phyloP scores from a whole-genome alignment of 2,113 vertebrate species.

The Hemibagrus wyckioides region DNA sequence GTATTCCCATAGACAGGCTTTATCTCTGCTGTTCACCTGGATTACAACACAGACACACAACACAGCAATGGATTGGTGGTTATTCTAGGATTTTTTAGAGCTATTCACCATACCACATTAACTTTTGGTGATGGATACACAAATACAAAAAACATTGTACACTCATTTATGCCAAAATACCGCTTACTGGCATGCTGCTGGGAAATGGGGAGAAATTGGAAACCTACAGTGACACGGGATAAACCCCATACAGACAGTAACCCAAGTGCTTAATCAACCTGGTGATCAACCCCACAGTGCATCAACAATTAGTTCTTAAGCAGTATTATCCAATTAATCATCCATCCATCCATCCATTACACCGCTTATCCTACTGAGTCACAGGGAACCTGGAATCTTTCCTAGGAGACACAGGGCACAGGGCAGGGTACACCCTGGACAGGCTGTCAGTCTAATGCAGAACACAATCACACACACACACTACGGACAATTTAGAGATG shows the following conservation, averaged over 20 bases:
- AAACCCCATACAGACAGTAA: background rate
- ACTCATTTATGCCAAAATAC: background rate
- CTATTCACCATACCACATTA: background rate
- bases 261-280: background rate
- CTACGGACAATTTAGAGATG: too few relatives aligned
- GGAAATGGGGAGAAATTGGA: background rate
- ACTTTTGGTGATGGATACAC: background rate
- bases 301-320: background rate
- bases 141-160: background rate
- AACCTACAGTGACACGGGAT: background rate
- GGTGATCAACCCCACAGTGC: background rate
- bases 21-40: slow-evolving; percentile 14
- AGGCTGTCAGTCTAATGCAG: too few relatives aligned
- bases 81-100: background rate
- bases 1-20: slow-evolving; percentile 29
- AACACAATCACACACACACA: too few relatives aligned
- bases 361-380: too few relatives aligned
- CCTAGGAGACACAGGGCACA: too few relatives aligned
- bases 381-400: too few relatives aligned
- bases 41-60: slow-evolving; percentile 33
- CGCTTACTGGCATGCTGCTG: background rate
- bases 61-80: too few relatives aligned
- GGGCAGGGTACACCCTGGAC: too few relatives aligned
- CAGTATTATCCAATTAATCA: background rate
- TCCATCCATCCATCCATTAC: too few relatives aligned